These are phyloP conservation scores for Ellobium chinense DNA, from an alignment of 2,888 invertebrate genomes.

Conservation along the genomic window DNA sequence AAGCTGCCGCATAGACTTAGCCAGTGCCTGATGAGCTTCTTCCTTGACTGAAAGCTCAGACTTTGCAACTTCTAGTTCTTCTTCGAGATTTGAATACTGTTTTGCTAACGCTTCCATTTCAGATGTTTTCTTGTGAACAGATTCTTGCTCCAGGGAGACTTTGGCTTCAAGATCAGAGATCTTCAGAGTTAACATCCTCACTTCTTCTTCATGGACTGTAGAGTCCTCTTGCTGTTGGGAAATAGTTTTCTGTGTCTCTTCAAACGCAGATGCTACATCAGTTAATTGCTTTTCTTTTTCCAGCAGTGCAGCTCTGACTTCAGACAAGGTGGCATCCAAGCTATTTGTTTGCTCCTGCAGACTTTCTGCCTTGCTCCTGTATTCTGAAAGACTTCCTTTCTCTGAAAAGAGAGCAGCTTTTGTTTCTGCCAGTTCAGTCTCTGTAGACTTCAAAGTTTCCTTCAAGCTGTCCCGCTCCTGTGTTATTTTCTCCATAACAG, in stretches of 20 bases:
- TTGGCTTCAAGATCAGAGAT: not conserved
- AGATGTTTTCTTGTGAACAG: not conserved
- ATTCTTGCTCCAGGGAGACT: not conserved
- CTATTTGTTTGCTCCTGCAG: not conserved
- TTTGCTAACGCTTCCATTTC: not conserved
- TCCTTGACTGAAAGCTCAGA: not conserved
- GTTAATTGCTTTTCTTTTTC: not conserved
- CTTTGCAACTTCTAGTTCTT: not conserved
- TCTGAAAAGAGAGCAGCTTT: not conserved
- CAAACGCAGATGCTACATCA: not conserved
- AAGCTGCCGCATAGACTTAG: not conserved
- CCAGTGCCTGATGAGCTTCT: not conserved
- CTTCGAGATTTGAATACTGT: conserved; percentile 1
- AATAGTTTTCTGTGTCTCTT: not conserved
- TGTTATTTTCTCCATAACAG: not conserved
- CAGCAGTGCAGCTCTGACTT: not conserved
- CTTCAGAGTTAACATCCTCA: not conserved
- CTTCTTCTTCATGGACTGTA: not conserved
- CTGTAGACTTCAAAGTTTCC: not conserved
- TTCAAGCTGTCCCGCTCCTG: not conserved
- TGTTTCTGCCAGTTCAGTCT: not conserved
- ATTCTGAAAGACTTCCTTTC: not conserved
- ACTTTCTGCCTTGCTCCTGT: not conserved
- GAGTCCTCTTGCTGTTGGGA: not conserved
- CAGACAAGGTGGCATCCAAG: not conserved